Evolutionary conservation across 2,888 invertebrate genomes (phyloP).

Genomic region (Lysandra coridon): DNA sequence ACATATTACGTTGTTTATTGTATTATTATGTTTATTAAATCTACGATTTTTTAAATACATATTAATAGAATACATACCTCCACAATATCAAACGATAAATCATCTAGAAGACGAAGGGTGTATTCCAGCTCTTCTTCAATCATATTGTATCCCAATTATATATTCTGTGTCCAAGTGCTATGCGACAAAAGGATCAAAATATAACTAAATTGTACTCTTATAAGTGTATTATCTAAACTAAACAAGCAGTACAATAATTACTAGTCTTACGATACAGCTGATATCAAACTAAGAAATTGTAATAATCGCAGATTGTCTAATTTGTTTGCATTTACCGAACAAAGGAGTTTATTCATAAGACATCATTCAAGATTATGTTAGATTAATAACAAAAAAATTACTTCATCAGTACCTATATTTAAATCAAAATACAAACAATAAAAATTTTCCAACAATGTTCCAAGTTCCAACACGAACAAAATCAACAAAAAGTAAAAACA

Average conservation of each 20-base stretch:
- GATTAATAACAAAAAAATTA: neutral
- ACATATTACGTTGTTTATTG: constrained; percentile 31
- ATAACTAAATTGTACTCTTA: neutral
- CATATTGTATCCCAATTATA: constrained; percentile 46
- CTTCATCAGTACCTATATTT: neutral
- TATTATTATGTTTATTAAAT: neutral
- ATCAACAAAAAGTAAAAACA: neutral
- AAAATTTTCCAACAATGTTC: neutral
- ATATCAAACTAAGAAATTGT: neutral
- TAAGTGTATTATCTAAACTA: neutral
- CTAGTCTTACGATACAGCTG: neutral
- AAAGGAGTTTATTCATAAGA: neutral
- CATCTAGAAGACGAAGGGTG: constrained; percentile 63
- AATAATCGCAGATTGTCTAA: neutral
- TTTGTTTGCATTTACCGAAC: neutral
- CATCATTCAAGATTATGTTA: neutral
- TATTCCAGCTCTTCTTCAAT: constrained; percentile 72
- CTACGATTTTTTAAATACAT: neutral
- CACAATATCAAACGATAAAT: constrained; percentile 58
- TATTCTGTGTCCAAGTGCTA: neutral
- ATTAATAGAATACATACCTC: constrained; percentile 53
- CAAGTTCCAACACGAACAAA: neutral
- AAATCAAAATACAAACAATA: constrained; percentile 5
- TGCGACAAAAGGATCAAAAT: neutral
- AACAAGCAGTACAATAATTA: neutral